Percentiles rank a stretch among this genome's conserved stretches.
Conservation (phyloP, 2,888 invertebrate genomes). For the Netelia melanura region DNA sequence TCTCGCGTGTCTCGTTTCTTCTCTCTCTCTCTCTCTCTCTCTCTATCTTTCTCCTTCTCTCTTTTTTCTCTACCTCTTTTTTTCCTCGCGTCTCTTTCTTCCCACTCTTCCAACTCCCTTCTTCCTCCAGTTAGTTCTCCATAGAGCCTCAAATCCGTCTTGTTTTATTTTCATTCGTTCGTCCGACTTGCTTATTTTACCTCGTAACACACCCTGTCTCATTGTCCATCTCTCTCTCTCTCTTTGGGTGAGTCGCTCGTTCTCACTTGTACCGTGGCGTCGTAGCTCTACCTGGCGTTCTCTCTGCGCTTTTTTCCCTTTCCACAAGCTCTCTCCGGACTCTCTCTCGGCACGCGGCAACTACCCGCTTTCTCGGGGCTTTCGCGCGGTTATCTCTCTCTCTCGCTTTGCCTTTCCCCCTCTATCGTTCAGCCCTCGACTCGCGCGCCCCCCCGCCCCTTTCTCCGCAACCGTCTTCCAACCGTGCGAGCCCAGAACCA, state of each 20-base stretch:
- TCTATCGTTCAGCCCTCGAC: not conserved
- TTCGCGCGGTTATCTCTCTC: not conserved
- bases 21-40: too few species aligned
- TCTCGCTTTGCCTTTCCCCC: not conserved
- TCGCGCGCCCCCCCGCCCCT: not conserved
- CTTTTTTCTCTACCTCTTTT: not conserved
- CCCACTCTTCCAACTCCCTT: not conserved
- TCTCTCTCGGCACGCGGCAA: slow-evolving; percentile 36
- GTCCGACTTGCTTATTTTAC: not conserved
- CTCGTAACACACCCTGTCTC: slow-evolving; percentile 3
- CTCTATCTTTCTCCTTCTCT: not conserved
- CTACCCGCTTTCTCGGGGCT: slow-evolving; percentile 17
- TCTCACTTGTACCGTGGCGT: not conserved
- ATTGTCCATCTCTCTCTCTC: not conserved
- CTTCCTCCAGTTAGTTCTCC: not conserved
- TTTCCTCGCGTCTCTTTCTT: not conserved
- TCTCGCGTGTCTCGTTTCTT: slow-evolving; percentile 24
- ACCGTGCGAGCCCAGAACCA: slow-evolving; percentile 35
- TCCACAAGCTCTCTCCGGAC: slow-evolving; percentile 18
- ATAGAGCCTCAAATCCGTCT: not conserved
- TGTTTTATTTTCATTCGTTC: not conserved
- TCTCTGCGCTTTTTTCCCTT: slow-evolving; percentile 18
- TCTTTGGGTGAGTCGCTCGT: not conserved
- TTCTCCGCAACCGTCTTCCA: not conserved
- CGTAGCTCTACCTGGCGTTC: not conserved